Evolutionary conservation across 1,140 invertebrate genomes (phyloP).

Genomic region (Drosophila equinoxialis): DNA sequence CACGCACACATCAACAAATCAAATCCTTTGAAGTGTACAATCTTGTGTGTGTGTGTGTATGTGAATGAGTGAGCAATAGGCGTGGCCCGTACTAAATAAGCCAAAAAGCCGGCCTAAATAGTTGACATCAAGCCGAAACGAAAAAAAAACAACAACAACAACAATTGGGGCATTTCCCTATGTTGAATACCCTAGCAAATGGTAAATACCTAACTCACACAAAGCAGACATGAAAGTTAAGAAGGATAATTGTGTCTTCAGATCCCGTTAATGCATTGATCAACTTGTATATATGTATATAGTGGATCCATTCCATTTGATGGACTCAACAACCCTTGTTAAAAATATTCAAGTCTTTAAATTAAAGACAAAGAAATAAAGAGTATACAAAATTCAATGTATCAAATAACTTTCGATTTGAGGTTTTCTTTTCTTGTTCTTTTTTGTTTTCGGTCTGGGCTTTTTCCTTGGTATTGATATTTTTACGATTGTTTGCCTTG

Average conservation of each 20-base stretch:
- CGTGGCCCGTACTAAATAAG: not conserved
- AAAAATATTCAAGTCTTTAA: too few species aligned
- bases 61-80: not conserved
- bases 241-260: too few species aligned
- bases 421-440: not conserved
- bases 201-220: too few species aligned
- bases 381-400: not conserved
- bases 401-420: not conserved
- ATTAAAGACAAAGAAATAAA: not conserved
- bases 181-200: too few species aligned
- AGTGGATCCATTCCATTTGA: too few species aligned
- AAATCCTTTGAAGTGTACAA: slow-evolving; percentile 68
- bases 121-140: slow-evolving; percentile 39
- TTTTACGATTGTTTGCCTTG: slow-evolving; percentile 54
- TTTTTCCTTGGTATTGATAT: slow-evolving; percentile 46
- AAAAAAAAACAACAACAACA: slow-evolving; percentile 12
- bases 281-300: too few species aligned
- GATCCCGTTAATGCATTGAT: too few species aligned
- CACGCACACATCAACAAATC: slow-evolving; percentile 59
- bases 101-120: slow-evolving; percentile 33
- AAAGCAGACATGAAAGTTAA: too few species aligned
- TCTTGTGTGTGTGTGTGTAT: not conserved
- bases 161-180: not conserved
- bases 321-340: too few species aligned
- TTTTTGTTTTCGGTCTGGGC: not conserved